These are phyloP conservation scores for Lamprologus ornatipinnis DNA, from an alignment of 2,113 vertebrate genomes.

Conservation along the genomic window DNA sequence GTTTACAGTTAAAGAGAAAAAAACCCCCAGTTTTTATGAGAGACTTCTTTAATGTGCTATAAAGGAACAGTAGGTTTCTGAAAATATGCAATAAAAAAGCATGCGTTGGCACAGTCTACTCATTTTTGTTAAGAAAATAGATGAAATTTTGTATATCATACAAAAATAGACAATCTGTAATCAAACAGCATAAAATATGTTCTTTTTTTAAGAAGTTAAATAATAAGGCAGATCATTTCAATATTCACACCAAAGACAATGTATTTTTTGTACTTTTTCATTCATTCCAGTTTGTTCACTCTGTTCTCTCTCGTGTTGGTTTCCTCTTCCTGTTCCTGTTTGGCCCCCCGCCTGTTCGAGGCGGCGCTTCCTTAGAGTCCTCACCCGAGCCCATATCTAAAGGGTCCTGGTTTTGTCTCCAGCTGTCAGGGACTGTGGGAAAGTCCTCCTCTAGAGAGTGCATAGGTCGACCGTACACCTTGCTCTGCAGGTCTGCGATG, in stretches of 20 bases:
- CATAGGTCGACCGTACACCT: conserved; percentile 79
- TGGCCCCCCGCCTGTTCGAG: conserved; percentile 29
- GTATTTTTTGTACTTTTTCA: conserved; percentile 4
- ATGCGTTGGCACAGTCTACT: neutral
- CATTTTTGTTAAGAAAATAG: conserved; percentile 28
- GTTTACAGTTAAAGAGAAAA: neutral
- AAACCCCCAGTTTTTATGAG: accelerated
- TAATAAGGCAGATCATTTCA: conserved; percentile 42
- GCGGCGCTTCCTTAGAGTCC: conserved; percentile 69
- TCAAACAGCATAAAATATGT: conserved; percentile 41
- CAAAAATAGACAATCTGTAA: conserved; percentile 75
- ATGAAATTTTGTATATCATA: conserved; percentile 48
- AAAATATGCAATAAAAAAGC: neutral
- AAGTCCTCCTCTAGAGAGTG: conserved; percentile 80
- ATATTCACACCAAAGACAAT: conserved; percentile 52
- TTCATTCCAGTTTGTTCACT: conserved; percentile 44
- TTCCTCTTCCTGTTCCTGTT: conserved; percentile 71
- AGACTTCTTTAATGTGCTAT: conserved; percentile 30
- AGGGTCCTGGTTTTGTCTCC: conserved; percentile 78
- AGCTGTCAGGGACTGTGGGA: conserved; percentile 74
- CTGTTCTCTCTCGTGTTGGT: conserved; percentile 39
- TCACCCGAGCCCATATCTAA: conserved; percentile 87
- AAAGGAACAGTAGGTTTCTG: neutral
- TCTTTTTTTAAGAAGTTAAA: conserved; percentile 50
- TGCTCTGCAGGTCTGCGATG: conserved; percentile 87